phyloP scores from a whole-genome alignment of 2,888 invertebrate species.

The Melieria picta region DNA sequence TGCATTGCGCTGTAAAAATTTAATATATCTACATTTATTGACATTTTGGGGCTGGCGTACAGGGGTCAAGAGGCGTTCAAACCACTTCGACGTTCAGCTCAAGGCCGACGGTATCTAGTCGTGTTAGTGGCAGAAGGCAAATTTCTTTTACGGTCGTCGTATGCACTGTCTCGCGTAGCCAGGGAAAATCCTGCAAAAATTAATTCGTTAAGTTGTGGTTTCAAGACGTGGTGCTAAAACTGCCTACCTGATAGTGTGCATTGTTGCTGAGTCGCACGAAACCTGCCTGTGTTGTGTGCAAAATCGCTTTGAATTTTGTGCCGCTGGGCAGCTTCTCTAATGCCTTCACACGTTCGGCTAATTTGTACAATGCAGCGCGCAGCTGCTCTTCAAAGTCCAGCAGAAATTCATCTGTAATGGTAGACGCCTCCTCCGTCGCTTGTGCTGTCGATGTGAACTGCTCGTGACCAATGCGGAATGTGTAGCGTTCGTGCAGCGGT shows the following conservation, averaged over 20 bases:
- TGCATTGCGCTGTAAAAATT: too few species aligned
- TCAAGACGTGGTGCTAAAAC: not conserved
- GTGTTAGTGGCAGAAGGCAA: conserved; percentile 55
- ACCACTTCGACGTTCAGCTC: conserved; percentile 54
- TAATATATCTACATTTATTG: too few species aligned
- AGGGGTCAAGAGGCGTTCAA: conserved; percentile 12
- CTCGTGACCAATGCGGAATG: conserved; percentile 36
- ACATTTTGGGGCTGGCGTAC: too few species aligned
- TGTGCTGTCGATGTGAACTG: not conserved
- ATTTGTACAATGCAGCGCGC: conserved; percentile 52
- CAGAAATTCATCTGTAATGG: conserved; percentile 53
- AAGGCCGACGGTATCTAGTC: conserved; percentile 50
- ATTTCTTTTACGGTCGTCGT: conserved; percentile 36
- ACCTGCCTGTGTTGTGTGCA: conserved; percentile 59
- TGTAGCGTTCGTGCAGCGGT: conserved; percentile 44
- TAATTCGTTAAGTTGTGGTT: not conserved
- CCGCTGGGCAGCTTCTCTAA: conserved; percentile 52
- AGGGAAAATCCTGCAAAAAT: conserved; percentile 58
- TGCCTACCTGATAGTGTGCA: conserved; percentile 52
- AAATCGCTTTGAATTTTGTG: conserved; percentile 55
- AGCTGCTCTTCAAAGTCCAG: conserved; percentile 60
- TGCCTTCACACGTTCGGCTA: conserved; percentile 56
- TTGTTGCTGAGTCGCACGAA: conserved; percentile 56
- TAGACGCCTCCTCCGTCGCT: conserved; percentile 9
- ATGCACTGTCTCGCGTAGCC: conserved; percentile 52